A percentile compares a stretch with the other conserved stretches of the same genome.
Conservation (phyloP, 2,888 invertebrate genomes). For the Ferdinandea cuprea region DNA sequence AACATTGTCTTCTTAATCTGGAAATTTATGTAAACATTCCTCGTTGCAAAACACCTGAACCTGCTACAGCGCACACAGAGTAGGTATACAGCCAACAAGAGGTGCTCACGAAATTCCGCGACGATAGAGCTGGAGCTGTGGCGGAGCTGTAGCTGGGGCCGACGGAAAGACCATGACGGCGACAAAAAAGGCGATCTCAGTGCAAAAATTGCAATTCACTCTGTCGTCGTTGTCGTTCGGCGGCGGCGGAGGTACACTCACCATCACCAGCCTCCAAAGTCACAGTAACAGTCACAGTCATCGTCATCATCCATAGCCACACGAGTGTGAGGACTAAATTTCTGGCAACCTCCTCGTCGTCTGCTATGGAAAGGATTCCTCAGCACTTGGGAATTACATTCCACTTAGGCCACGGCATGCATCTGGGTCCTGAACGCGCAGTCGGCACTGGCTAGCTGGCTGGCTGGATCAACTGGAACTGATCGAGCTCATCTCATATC, state of each 20-base stretch:
- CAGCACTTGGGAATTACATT: constrained; percentile 73
- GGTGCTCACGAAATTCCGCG: constrained; percentile 66
- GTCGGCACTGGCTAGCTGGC: too few relatives aligned
- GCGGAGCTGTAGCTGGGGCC: constrained; percentile 13
- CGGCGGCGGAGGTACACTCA: not conserved
- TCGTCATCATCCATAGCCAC: constrained; percentile 25
- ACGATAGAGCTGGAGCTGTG: too few relatives aligned
- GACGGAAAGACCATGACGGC: constrained; percentile 61
- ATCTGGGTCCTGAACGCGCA: constrained; percentile 40
- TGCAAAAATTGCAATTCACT: constrained; percentile 73
- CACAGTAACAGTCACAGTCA: not conserved
- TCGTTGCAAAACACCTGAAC: constrained; percentile 74
- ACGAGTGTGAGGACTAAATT: constrained; percentile 71
- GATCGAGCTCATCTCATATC: constrained; percentile 56
- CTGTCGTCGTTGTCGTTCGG: constrained; percentile 40
- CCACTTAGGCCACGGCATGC: constrained; percentile 66
- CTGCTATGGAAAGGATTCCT: constrained; percentile 56
- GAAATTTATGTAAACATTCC: constrained; percentile 74
- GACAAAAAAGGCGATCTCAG: constrained; percentile 74
- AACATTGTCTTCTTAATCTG: constrained; percentile 73
- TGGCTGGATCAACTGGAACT: constrained; percentile 56
- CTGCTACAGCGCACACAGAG: constrained; percentile 46
- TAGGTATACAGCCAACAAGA: constrained; percentile 17
- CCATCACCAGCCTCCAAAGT: not conserved
- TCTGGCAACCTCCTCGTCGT: constrained; percentile 41